Evolutionary conservation across 1,140 invertebrate genomes (phyloP).

Genomic region (Antheraea pernyi): DNA sequence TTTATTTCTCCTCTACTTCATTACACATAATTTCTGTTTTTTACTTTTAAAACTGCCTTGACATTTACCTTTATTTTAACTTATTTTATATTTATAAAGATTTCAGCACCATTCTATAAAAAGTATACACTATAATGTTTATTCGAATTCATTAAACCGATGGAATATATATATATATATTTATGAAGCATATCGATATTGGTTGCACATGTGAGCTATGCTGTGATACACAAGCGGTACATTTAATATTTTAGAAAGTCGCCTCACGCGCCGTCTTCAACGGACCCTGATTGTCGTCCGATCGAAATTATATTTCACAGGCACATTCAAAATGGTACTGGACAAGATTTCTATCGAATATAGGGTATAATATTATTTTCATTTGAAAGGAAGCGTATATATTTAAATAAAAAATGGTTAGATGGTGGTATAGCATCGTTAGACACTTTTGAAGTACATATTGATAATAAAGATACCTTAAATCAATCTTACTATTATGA

Average conservation of each 20-base stretch:
- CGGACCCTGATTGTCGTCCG: slow-evolving; percentile 77
- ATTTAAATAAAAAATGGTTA: neutral
- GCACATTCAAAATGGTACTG: slow-evolving; percentile 67
- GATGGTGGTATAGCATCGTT: neutral
- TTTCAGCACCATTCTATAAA: neutral
- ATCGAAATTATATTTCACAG: slow-evolving; percentile 79
- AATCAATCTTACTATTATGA: too few relatives aligned
- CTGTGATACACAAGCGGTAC: slow-evolving; percentile 36
- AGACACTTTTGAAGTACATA: too few relatives aligned
- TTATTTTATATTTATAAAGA: neutral
- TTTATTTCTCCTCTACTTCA: too few relatives aligned
- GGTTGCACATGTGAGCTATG: neutral
- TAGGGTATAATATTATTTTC: neutral
- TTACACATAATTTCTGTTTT: too few relatives aligned
- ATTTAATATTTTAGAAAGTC: slow-evolving; percentile 75
- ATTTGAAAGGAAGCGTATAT: neutral
- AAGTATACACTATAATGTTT: neutral
- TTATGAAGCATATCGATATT: neutral
- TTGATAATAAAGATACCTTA: too few relatives aligned
- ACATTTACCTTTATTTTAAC: too few relatives aligned
- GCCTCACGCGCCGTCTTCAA: slow-evolving; percentile 78
- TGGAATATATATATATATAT: neutral
- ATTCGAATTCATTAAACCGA: neutral
- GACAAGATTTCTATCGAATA: slow-evolving; percentile 65
- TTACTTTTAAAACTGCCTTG: too few relatives aligned